Conservation (phyloP, 64 coral and sea anemone genomes). For the Pachyseris speciosa region DNA sequence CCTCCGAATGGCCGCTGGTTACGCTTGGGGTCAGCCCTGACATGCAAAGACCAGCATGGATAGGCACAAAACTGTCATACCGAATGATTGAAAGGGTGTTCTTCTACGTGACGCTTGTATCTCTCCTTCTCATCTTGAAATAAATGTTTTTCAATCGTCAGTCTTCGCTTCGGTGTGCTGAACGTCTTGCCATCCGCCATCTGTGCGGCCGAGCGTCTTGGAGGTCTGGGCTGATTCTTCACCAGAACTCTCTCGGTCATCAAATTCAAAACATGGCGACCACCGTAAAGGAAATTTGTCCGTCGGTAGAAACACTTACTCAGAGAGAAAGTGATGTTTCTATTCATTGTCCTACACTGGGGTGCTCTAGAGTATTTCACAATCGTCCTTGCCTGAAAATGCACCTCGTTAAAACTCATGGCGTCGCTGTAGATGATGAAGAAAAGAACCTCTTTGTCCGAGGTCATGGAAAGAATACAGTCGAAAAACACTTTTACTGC, state of each 20-base stretch:
- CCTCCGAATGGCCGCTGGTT: too few species aligned
- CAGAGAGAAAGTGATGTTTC: conserved; percentile 43
- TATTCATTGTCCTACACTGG: conserved; percentile 70
- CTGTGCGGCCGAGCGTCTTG: neutral
- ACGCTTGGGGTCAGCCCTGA: too few species aligned
- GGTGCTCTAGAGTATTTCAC: conserved; percentile 86
- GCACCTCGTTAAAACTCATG: conserved; percentile 97
- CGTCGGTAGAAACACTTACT: conserved; percentile 74
- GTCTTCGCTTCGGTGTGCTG: conserved; percentile 71
- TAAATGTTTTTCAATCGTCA: conserved; percentile 76
- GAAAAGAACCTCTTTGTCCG: conserved; percentile 62
- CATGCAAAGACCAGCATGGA: too few species aligned
- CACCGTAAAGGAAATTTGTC: conserved; percentile 74
- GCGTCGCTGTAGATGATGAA: conserved; percentile 45
- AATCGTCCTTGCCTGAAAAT: conserved; percentile 83
- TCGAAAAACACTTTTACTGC: conserved; percentile 85
- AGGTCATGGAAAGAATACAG: conserved; percentile 27
- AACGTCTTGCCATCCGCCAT: conserved; percentile 85
- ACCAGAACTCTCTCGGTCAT: conserved; percentile 18
- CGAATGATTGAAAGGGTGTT: conserved; percentile 79
- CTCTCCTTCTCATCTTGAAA: conserved; percentile 70
- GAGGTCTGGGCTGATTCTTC: conserved; percentile 27
- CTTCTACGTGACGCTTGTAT: conserved; percentile 61
- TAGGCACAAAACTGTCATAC: conserved; percentile 25
- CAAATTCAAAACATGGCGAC: conserved; percentile 87